Percentiles rank a stretch among this genome's conserved stretches.
Conservation (phyloP, 1,140 invertebrate genomes). For the Colletes latitarsis region DNA sequence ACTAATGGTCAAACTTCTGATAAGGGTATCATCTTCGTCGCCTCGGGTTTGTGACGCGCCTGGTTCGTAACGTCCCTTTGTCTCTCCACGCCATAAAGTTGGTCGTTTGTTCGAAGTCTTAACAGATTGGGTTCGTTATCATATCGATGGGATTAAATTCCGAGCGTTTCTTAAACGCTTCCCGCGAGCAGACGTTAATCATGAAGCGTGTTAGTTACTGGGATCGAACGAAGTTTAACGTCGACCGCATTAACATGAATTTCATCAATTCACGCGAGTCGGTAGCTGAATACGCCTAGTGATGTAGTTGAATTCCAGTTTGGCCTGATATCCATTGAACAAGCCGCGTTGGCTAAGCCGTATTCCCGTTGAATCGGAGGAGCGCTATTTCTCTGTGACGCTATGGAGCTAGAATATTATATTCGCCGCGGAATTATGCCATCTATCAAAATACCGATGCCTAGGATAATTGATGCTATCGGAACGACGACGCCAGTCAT, state of each 20-base stretch:
- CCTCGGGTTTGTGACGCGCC: not conserved
- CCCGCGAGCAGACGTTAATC: not conserved
- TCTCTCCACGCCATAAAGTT: not conserved
- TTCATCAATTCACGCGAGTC: conserved; percentile 9
- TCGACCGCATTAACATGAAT: conserved; percentile 35
- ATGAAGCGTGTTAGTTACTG: not conserved
- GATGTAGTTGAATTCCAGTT: conserved; percentile 31
- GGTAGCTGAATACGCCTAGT: conserved; percentile 14
- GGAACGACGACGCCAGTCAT: conserved; percentile 65
- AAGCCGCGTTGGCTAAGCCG: conserved; percentile 19
- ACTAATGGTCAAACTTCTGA: not conserved
- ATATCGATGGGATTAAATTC: not conserved
- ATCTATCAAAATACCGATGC: conserved; percentile 70
- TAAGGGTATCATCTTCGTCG: not conserved
- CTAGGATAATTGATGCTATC: conserved; percentile 71
- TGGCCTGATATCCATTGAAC: conserved; percentile 29
- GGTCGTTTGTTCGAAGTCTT: not conserved
- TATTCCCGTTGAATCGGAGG: conserved; percentile 52
- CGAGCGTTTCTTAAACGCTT: not conserved
- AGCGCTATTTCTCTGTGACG: conserved; percentile 58
- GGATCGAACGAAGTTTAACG: not conserved
- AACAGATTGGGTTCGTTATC: not conserved
- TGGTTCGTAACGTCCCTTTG: not conserved
- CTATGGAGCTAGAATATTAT: conserved; percentile 62
- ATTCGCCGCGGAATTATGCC: conserved; percentile 65